Conservation (phyloP, 2,888 invertebrate genomes). For the Lamellibrachia satsuma region DNA sequence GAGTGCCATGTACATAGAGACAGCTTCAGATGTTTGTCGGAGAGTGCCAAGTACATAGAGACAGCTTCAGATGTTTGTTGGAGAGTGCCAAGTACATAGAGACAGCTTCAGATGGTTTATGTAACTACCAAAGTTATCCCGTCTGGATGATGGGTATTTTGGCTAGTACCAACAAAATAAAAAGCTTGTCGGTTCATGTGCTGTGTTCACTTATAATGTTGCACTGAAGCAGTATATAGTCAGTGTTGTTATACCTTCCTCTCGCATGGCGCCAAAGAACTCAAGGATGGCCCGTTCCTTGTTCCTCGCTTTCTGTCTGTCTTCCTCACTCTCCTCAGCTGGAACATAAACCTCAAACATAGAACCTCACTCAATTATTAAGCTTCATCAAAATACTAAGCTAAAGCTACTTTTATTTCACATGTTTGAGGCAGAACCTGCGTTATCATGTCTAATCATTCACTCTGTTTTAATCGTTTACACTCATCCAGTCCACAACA, state of each 20-base stretch:
- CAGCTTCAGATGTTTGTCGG: too few relatives aligned
- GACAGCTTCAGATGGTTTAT: too few relatives aligned
- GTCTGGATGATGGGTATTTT: too few relatives aligned
- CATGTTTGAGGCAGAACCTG: background rate
- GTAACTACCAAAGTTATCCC: too few relatives aligned
- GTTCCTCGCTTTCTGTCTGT: conserved; percentile 52
- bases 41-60: too few relatives aligned
- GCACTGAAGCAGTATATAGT: background rate
- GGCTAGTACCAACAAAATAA: too few relatives aligned
- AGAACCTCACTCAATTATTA: background rate
- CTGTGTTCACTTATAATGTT: background rate
- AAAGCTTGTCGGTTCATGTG: background rate
- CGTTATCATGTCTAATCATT: background rate
- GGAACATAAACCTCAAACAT: conserved; percentile 26
- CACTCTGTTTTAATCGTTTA: background rate
- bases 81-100: too few relatives aligned
- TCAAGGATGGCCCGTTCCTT: conserved; percentile 61
- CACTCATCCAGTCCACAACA: background rate
- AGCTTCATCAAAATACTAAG: conserved; percentile 1
- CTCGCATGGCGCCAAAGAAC: conserved; percentile 60
- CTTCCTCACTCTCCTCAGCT: conserved; percentile 60
- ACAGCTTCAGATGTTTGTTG: too few relatives aligned
- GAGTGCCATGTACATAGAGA: too few relatives aligned
- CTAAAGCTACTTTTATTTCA: background rate
- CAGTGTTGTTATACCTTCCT: conserved; percentile 55